Conservation (phyloP, 2,797 vertebrate species). For the Tokudaia tokunoshimensis region DNA sequence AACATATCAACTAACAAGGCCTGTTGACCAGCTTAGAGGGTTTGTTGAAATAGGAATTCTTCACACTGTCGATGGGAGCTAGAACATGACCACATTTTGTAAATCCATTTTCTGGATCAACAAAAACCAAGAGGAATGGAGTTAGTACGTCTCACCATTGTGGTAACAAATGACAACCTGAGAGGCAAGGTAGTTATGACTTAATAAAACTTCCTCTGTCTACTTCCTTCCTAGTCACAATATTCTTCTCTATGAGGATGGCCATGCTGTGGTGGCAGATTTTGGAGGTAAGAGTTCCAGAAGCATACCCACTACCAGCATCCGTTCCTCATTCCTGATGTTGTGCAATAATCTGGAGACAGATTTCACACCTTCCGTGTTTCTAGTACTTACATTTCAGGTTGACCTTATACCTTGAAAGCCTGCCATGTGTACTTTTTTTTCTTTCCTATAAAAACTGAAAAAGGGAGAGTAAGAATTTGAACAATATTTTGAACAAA, state of each 20-base stretch:
- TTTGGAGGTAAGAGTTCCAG: constrained; percentile 93
- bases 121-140: background rate
- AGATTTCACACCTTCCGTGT: background rate
- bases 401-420: background rate
- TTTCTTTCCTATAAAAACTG: background rate
- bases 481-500: background rate
- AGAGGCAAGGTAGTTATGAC: background rate
- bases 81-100: background rate
- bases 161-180: background rate
- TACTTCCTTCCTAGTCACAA: constrained; percentile 92
- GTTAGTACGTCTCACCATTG: background rate
- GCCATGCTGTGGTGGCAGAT: constrained; percentile 97
- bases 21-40: background rate
- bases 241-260: constrained; percentile 97
- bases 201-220: background rate
- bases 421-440: background rate
- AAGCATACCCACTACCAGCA: background rate
- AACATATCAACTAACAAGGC: background rate
- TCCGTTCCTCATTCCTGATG: background rate
- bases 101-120: constrained; percentile 46
- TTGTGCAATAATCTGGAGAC: background rate
- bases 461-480: background rate
- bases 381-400: background rate
- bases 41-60: background rate
- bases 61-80: background rate